Evolutionary conservation across 2,888 invertebrate genomes (phyloP), one percentile per base, ranked within the genome.

Genomic region (Mythimna impura): DNA sequence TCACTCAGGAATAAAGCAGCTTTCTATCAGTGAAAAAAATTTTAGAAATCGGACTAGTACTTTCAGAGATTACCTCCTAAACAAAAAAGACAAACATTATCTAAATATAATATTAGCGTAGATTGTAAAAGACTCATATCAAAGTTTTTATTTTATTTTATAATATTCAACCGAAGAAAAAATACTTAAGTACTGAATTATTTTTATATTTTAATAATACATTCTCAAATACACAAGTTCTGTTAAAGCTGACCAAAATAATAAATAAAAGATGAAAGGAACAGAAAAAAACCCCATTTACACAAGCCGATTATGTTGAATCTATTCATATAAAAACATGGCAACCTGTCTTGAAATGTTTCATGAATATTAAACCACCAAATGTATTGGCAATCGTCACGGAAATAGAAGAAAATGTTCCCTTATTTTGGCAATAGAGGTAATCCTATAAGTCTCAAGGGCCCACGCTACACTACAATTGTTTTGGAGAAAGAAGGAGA

Each of bases 351-450:
- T 73, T 68, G 66, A 80, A 83, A 85, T 85, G 80, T 75, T 82
- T 73, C 82, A 82, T 85, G 83, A 82, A 82, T 84, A 85, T 84
- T 80, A 64, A 84, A 81, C 83, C 62, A 73, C 64, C 70, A 73
- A 85, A 80, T 73, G 73, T 82, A 84, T 82, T 76, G 80, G 71
- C 83, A 80, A 83, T 82, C 73, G 80, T 78, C 83, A 85, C 83
- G 73, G 68, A 85, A 81, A 76, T 61, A 73, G 66, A 73, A 82
- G 68, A 72, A 76, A 71, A 70, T 73, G 47, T 85, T 75, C 73
- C 50, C 70, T 80, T 76, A 82, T 82, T 82, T 85, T 57, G 66
- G 43, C 73, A 69, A 75, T 84, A 82, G 65, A 82, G 63, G 82
- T 83, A 82, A 83, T 84, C 76, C 72, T 82, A 73, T 84, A 82